Percentiles rank a stretch among this genome's conserved stretches.
phyloP scores from a whole-genome alignment of 2,888 invertebrate species.

The Athripsodes cinereus region DNA sequence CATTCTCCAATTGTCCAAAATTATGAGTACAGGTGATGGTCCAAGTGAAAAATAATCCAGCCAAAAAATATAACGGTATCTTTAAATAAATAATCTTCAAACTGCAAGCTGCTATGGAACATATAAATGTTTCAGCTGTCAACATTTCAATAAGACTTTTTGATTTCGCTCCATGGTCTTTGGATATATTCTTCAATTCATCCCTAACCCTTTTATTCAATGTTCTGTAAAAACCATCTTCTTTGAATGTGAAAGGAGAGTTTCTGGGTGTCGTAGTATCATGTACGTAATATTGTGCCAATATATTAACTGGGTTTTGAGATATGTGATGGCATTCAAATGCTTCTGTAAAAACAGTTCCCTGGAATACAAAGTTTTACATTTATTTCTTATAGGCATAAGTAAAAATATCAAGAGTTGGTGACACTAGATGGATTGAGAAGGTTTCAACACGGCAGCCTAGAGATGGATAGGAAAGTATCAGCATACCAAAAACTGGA shows the following conservation, averaged over 20 bases:
- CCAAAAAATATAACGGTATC: conserved; percentile 23
- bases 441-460: not conserved
- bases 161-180: conserved; percentile 35
- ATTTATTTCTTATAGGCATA: not conserved
- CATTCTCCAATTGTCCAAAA: conserved; percentile 73
- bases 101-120: conserved; percentile 23
- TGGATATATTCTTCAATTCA: conserved; percentile 50
- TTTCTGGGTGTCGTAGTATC: conserved; percentile 58
- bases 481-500: not conserved
- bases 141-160: conserved; percentile 39
- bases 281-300: conserved; percentile 58
- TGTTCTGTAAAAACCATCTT: conserved; percentile 68
- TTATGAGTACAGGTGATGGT: conserved; percentile 63
- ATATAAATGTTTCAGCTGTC: conserved; percentile 3
- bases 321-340: conserved; percentile 70
- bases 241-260: conserved; percentile 66
- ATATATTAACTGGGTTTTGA: conserved; percentile 48
- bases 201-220: conserved; percentile 55
- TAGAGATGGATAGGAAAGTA: not conserved
- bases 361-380: conserved; percentile 37
- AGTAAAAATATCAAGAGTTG: not conserved
- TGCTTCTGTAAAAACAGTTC: conserved; percentile 74
- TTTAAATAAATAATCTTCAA: conserved; percentile 31
- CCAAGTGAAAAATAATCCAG: conserved; percentile 54
- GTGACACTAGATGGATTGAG: not conserved